Percentiles rank a stretch among this genome's conserved stretches.
Conservation (phyloP, 2,797 vertebrate species). For the Peromyscus nudipes region DNA sequence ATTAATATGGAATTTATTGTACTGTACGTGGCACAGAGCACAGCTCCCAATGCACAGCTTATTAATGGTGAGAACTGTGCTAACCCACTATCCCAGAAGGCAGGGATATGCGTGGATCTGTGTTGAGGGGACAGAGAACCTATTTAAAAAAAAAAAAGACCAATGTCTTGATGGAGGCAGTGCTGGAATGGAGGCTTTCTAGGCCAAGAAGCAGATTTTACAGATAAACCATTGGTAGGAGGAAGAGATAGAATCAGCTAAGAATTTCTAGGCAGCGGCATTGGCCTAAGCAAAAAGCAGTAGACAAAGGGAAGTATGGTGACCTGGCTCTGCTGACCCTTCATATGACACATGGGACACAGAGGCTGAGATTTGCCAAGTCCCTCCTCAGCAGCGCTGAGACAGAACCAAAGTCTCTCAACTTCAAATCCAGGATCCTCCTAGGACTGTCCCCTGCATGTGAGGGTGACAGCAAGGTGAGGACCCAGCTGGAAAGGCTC, state of each 20-base stretch:
- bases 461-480: rapidly evolving
- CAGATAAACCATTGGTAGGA: background rate
- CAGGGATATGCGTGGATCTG: background rate
- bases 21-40: background rate
- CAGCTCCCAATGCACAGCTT: background rate
- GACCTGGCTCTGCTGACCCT: background rate
- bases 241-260: background rate
- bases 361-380: rapidly evolving
- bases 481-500: background rate
- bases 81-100: background rate
- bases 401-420: background rate
- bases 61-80: background rate
- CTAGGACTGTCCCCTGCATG: background rate
- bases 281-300: background rate
- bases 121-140: background rate
- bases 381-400: background rate
- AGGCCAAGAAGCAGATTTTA: background rate
- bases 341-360: background rate
- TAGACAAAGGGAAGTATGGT: background rate
- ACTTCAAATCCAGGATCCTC: background rate
- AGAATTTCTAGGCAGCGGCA: background rate
- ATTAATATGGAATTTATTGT: background rate
- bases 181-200: background rate
- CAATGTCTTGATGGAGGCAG: rapidly evolving
- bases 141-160: background rate